Percentiles rank a stretch among this genome's conserved stretches.
phyloP scores from a whole-genome alignment of 2,888 invertebrate species.

The Opisthograptis luteolata region DNA sequence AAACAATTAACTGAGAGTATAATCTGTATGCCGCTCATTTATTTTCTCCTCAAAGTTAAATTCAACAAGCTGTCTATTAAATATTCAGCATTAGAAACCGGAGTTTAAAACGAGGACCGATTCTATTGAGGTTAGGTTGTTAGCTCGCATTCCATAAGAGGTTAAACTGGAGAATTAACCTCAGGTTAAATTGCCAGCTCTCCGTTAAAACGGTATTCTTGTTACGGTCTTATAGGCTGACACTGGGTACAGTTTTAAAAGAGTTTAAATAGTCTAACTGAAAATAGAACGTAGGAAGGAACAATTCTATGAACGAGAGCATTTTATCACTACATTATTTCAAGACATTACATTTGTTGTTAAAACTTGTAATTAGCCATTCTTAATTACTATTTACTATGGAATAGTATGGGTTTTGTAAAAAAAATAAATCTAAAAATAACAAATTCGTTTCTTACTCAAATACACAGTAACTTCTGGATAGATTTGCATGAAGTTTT shows the following conservation, averaged over 20 bases:
- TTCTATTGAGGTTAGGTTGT: constrained; percentile 34
- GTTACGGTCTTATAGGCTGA: neutral
- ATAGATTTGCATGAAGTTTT: no score
- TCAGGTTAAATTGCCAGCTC: constrained; percentile 4
- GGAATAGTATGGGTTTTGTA: no score
- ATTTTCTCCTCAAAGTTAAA: constrained; percentile 32
- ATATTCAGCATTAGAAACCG: constrained; percentile 38
- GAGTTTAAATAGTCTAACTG: no score
- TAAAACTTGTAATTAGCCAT: no score
- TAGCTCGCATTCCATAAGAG: constrained; percentile 33
- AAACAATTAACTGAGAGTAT: neutral
- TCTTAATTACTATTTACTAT: no score
- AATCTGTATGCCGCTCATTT: constrained; percentile 28
- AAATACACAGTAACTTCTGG: no score
- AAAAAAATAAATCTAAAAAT: no score
- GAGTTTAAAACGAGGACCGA: constrained; percentile 30
- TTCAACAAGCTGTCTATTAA: constrained; percentile 42
- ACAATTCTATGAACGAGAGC: no score
- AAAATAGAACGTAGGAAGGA: neutral
- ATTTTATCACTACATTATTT: no score
- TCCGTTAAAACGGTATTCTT: neutral
- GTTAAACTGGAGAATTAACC: constrained; percentile 6
- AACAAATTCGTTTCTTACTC: no score
- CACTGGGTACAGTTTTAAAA: no score
- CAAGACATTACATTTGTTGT: no score